phyloP scores from a whole-genome alignment of 2,797 vertebrate genomes.

The Neostethus bicornis region DNA sequence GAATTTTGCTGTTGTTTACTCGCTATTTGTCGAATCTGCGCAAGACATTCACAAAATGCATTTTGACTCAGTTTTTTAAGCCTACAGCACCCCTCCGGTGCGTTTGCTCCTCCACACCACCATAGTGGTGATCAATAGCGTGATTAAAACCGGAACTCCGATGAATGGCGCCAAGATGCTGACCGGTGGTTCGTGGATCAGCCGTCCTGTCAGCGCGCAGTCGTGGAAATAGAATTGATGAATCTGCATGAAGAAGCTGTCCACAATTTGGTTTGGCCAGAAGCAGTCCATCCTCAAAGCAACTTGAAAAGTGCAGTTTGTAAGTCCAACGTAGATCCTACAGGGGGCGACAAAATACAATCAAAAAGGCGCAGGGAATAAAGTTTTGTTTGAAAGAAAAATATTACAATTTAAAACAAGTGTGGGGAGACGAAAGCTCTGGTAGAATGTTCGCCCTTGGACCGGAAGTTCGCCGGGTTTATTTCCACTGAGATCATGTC shows the following conservation, averaged over 20 bases:
- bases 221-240: conserved; percentile 84
- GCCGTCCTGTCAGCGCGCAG: conserved; percentile 82
- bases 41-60: neutral
- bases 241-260: conserved; percentile 82
- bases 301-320: conserved; percentile 84
- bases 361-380: neutral
- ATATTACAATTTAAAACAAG: too few relatives aligned
- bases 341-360: conserved; percentile 34
- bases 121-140: conserved; percentile 84
- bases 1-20: neutral
- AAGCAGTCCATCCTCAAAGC: conserved; percentile 80
- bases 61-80: neutral
- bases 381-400: neutral
- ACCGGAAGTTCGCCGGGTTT: too few relatives aligned
- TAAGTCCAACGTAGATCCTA: conserved; percentile 85
- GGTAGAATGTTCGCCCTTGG: too few relatives aligned
- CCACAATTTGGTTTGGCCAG: conserved; percentile 87
- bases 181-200: conserved; percentile 81
- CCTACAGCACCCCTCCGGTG: conserved; percentile 83
- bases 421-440: too few relatives aligned
- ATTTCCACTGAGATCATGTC: too few relatives aligned
- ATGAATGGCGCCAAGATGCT: conserved; percentile 85
- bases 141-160: conserved; percentile 81
- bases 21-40: conserved; percentile 3
- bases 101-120: conserved; percentile 90